A percentile compares a stretch with the other conserved stretches of the same genome.
Conservation (phyloP, 2,888 invertebrate genomes). For the Troides oblongomaculatus region DNA sequence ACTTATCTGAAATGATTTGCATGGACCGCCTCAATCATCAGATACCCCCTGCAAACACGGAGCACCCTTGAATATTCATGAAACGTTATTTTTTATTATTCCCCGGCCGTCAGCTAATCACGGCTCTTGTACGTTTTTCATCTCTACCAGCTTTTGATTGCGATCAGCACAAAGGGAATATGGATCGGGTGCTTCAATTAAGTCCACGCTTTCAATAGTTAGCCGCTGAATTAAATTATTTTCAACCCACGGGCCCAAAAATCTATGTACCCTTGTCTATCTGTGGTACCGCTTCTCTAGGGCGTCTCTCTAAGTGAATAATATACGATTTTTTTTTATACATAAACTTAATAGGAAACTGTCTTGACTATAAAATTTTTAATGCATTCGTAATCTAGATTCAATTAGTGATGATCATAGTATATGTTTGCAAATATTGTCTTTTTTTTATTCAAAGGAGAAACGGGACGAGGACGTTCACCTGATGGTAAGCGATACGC, state of each 20-base stretch:
- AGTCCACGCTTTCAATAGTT: slow-evolving; percentile 29
- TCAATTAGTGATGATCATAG: too few species aligned
- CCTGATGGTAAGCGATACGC: too few species aligned
- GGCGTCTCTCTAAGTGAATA: too few species aligned
- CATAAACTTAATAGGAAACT: too few species aligned
- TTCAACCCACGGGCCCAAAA: neutral
- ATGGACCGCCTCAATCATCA: slow-evolving; percentile 6
- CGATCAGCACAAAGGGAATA: slow-evolving; percentile 48
- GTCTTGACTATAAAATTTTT: too few species aligned
- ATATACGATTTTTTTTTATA: too few species aligned
- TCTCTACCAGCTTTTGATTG: slow-evolving; percentile 50
- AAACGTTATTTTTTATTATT: slow-evolving; percentile 39
- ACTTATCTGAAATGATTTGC: slow-evolving; percentile 6
- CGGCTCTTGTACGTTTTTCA: slow-evolving; percentile 50
- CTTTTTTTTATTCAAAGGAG: too few species aligned
- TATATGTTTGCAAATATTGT: too few species aligned
- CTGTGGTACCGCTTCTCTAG: too few species aligned
- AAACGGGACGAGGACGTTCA: too few species aligned
- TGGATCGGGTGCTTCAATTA: slow-evolving; percentile 54
- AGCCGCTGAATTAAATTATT: slow-evolving; percentile 18
- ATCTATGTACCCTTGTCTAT: too few species aligned
- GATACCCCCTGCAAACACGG: slow-evolving; percentile 15
- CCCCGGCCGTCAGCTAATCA: slow-evolving; percentile 41
- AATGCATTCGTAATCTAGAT: too few species aligned
- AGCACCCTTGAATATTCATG: slow-evolving; percentile 51